A percentile compares a stretch with the other conserved stretches of the same genome.
Conservation (phyloP, 2,888 invertebrate genomes). For the Charanyca ferruginea region DNA sequence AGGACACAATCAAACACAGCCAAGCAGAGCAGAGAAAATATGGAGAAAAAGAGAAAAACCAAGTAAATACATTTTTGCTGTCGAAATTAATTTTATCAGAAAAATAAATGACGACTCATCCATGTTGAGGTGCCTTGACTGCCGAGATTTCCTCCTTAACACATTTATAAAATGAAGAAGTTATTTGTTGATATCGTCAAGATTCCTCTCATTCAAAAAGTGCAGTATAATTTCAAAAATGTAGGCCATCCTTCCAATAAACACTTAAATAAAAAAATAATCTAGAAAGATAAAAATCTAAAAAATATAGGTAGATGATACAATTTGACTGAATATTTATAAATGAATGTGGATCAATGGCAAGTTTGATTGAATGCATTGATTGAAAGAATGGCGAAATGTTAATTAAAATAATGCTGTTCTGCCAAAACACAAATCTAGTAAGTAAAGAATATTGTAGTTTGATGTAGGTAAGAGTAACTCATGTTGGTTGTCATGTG, state of each 20-base stretch:
- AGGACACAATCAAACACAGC: slow-evolving; percentile 96
- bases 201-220: slow-evolving; percentile 86
- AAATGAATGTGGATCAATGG: slow-evolving; percentile 28
- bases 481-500: slow-evolving; percentile 66
- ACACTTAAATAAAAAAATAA: slow-evolving; percentile 53
- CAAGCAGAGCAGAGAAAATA: slow-evolving; percentile 96
- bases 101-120: slow-evolving; percentile 89
- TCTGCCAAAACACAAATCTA: slow-evolving; percentile 88
- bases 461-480: slow-evolving; percentile 55
- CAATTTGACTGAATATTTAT: slow-evolving; percentile 38
- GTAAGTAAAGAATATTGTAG: slow-evolving; percentile 53
- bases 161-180: slow-evolving; percentile 52
- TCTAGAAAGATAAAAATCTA: slow-evolving; percentile 33
- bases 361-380: slow-evolving; percentile 58
- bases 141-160: slow-evolving; percentile 55
- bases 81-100: slow-evolving; percentile 88
- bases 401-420: slow-evolving; percentile 82
- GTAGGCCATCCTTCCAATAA: slow-evolving; percentile 81
- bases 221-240: slow-evolving; percentile 89
- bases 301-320: slow-evolving; percentile 21
- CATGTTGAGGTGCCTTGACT: slow-evolving; percentile 88
- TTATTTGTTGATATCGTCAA: slow-evolving; percentile 76
- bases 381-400: slow-evolving; percentile 80
- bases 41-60: slow-evolving; percentile 94
- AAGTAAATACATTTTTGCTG: slow-evolving; percentile 93